A percentile compares a stretch with the other conserved stretches of the same genome.
These are phyloP conservation scores for Phragmatobia fuliginosa DNA, from an alignment of 2,888 invertebrate genomes.

Conservation along the genomic window DNA sequence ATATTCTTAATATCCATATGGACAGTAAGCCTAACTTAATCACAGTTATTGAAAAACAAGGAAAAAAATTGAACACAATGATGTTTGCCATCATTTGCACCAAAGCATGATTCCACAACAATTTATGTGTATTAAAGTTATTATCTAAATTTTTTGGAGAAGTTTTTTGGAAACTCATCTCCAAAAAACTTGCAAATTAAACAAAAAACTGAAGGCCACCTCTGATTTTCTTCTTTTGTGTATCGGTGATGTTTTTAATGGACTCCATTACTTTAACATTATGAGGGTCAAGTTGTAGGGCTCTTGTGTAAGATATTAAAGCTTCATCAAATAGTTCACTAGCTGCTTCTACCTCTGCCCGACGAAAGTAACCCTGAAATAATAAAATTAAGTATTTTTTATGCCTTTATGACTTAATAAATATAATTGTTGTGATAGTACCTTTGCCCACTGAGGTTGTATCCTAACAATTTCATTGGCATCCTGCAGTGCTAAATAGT, in stretches of 20 bases:
- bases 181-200: neutral
- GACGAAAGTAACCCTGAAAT: slow-evolving; percentile 89
- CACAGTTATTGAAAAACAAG: too few relatives aligned
- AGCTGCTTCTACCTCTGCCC: slow-evolving; percentile 90
- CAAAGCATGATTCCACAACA: neutral
- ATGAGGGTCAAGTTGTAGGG: slow-evolving; percentile 89
- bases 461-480: slow-evolving; percentile 91
- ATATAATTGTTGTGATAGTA: slow-evolving; percentile 51
- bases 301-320: slow-evolving; percentile 89
- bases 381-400: neutral
- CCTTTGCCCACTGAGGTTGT: slow-evolving; percentile 93
- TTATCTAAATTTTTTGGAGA: neutral
- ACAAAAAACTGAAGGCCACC: slow-evolving; percentile 68
- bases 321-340: slow-evolving; percentile 90
- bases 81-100: too few relatives aligned
- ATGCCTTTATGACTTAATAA: neutral
- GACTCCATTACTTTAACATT: slow-evolving; percentile 88
- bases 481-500: slow-evolving; percentile 92
- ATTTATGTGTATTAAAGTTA: neutral
- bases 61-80: too few relatives aligned
- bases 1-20: too few relatives aligned
- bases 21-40: too few relatives aligned
- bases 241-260: slow-evolving; percentile 86
- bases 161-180: too few relatives aligned
- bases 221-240: slow-evolving; percentile 87